phyloP scores from a whole-genome alignment of 1,140 invertebrate genomes.

The Drosophila serrata region DNA sequence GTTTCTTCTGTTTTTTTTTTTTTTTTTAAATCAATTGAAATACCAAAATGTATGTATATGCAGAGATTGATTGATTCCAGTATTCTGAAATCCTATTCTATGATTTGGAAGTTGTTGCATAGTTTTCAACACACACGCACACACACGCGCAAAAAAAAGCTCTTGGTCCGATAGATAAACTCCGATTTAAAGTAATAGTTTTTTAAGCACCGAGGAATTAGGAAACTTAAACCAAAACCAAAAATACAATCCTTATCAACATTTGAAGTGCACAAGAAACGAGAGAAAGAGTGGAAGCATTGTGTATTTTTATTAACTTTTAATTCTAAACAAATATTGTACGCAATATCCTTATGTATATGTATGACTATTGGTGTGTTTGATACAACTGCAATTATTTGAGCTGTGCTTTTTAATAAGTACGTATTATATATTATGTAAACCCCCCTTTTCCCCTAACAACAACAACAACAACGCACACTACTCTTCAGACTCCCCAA shows the following conservation, averaged over 20 bases:
- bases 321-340: slow-evolving; percentile 34
- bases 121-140: not conserved
- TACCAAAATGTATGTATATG: slow-evolving; percentile 1
- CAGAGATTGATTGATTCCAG: slow-evolving; percentile 22
- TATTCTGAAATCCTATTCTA: slow-evolving; percentile 29
- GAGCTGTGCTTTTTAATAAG: slow-evolving; percentile 29
- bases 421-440: slow-evolving; percentile 20
- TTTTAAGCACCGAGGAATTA: slow-evolving; percentile 29
- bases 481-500: not conserved
- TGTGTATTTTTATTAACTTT: slow-evolving; percentile 34
- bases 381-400: slow-evolving; percentile 32
- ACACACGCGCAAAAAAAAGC: slow-evolving; percentile 4
- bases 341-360: slow-evolving; percentile 32
- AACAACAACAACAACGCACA: not conserved
- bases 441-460: not conserved
- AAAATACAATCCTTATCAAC: slow-evolving; percentile 15
- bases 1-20: slow-evolving; percentile 9
- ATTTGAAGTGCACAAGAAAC: slow-evolving; percentile 27
- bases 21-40: slow-evolving; percentile 16
- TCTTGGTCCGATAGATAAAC: slow-evolving; percentile 35
- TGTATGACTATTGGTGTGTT: slow-evolving; percentile 38
- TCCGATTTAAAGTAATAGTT: slow-evolving; percentile 28
- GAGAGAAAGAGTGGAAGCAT: not conserved
- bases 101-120: slow-evolving; percentile 7
- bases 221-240: slow-evolving; percentile 14